Evolutionary conservation across 2,113 vertebrate genomes (phyloP).

Genomic region (Saccopteryx leptura): DNA sequence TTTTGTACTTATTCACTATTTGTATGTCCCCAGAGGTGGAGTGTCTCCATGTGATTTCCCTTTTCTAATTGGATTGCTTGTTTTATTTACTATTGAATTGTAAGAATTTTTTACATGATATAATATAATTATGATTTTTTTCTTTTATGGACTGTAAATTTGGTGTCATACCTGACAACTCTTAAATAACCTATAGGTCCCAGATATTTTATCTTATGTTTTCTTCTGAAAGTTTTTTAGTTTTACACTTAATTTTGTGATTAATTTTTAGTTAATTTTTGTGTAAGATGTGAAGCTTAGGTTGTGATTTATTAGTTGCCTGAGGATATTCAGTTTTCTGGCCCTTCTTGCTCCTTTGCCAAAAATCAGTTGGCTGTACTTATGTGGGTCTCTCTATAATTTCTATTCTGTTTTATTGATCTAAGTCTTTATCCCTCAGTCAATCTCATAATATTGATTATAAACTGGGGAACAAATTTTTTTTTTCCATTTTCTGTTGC

Average conservation of each 20-base stretch:
- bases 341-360: neutral
- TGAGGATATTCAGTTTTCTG: neutral
- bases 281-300: neutral
- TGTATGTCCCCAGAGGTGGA: neutral
- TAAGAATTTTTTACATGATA: neutral
- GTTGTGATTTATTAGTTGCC: neutral
- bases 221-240: neutral
- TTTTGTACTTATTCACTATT: neutral
- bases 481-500: no score
- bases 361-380: neutral
- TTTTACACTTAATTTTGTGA: conserved; percentile 35
- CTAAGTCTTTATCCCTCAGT: neutral
- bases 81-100: neutral
- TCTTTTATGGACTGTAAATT: neutral
- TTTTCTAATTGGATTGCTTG: neutral
- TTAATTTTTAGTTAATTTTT: conserved; percentile 9
- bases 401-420: neutral
- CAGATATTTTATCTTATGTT: conserved; percentile 16
- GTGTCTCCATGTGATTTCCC: neutral
- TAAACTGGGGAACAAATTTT: no score
- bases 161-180: neutral
- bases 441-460: neutral
- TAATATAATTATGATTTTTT: neutral
- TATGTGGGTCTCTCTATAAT: neutral
- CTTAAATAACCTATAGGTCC: neutral